A percentile compares a stretch with the other conserved stretches of the same genome.
Evolutionary conservation across 2,797 vertebrate species (phyloP).

Genomic region (Labroides dimidiatus): DNA sequence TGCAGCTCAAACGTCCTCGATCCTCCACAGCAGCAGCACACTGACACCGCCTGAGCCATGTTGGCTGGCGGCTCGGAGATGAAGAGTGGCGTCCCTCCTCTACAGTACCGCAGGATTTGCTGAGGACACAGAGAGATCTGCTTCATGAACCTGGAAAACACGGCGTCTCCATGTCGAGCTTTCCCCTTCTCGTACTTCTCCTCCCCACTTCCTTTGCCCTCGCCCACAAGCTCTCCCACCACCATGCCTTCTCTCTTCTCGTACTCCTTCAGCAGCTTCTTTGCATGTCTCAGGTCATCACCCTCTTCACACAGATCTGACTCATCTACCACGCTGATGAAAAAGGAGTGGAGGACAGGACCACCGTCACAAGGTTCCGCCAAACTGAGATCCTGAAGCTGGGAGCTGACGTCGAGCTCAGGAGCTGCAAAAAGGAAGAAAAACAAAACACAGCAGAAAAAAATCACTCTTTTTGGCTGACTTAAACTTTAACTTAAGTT

Average conservation of each 20-base stretch:
- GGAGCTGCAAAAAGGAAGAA: neutral
- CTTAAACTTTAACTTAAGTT: too few relatives aligned
- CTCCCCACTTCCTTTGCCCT: conserved; percentile 44
- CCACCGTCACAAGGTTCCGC: neutral
- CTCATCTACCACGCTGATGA: conserved; percentile 91
- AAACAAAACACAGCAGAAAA: neutral
- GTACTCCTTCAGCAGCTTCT: conserved; percentile 88
- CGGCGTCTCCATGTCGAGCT: conserved; percentile 83
- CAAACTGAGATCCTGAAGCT: conserved; percentile 83
- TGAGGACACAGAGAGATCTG: conserved; percentile 87
- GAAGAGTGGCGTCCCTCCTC: conserved; percentile 87
- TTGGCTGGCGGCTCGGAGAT: conserved; percentile 74
- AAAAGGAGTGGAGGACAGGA: conserved; percentile 84
- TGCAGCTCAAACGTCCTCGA: conserved; percentile 91
- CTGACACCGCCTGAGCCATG: conserved; percentile 53
- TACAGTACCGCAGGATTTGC: conserved; percentile 93
- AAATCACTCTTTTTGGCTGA: too few relatives aligned
- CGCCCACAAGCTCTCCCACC: conserved; percentile 71
- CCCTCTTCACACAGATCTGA: conserved; percentile 75
- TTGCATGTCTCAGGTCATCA: conserved; percentile 80
- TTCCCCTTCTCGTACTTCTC: conserved; percentile 92
- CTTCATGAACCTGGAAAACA: conserved; percentile 94
- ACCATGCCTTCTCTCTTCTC: conserved; percentile 85
- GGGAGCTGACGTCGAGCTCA: conserved; percentile 71
- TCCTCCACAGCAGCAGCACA: conserved; percentile 85